Conservation (phyloP, 2,888 invertebrate genomes). For the Yponomeuta plumbellus region DNA sequence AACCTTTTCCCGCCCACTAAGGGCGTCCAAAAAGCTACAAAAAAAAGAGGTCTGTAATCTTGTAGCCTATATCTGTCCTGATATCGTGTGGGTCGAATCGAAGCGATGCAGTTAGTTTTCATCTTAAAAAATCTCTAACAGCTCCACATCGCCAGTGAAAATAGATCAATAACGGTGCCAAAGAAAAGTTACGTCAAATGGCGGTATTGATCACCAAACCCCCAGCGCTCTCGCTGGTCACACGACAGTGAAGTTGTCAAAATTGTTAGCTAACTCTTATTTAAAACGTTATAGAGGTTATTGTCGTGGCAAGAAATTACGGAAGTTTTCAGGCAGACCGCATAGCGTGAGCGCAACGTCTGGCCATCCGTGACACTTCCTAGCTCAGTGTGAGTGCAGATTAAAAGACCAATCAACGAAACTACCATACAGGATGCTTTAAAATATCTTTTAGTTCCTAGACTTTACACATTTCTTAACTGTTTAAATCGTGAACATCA, state of each 20-base stretch:
- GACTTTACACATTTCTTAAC: neutral
- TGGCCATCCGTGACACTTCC: conserved; percentile 21
- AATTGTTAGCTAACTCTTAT: conserved; percentile 2
- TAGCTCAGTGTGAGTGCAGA: conserved; percentile 7
- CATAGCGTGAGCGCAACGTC: conserved; percentile 6
- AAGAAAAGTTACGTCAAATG: neutral
- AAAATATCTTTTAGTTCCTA: neutral
- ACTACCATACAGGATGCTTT: neutral
- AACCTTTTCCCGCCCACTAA: too few relatives aligned
- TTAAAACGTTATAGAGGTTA: neutral
- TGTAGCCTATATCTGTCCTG: too few relatives aligned
- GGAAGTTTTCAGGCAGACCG: conserved; percentile 1
- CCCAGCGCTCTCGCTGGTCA: neutral
- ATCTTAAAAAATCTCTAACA: too few relatives aligned
- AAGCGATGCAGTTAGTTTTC: too few relatives aligned
- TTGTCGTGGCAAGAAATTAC: neutral
- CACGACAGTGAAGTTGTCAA: neutral
- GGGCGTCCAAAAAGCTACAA: too few relatives aligned
- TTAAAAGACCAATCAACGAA: neutral
- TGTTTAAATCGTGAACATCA: too few relatives aligned
- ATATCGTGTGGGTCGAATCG: too few relatives aligned
- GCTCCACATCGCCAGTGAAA: neutral
- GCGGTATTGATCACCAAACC: neutral
- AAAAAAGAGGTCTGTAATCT: too few relatives aligned
- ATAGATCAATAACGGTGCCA: neutral